Evolutionary conservation across 2,113 vertebrate genomes (phyloP).

Genomic region (Nesogale talazaci): DNA sequence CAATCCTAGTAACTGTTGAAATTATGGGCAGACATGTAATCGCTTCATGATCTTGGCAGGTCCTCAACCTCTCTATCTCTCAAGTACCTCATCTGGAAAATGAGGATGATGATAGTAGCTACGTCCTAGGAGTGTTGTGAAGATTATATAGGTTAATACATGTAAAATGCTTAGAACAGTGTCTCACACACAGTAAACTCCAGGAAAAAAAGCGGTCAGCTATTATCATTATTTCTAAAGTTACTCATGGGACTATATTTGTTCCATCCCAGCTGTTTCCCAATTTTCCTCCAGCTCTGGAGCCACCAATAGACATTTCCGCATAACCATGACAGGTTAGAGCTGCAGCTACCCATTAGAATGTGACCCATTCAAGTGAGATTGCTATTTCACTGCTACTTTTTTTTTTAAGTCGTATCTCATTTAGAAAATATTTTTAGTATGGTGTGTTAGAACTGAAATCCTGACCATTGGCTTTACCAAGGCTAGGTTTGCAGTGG

Average conservation of each 20-base stretch:
- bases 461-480: too few relatives aligned
- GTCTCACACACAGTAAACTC: neutral
- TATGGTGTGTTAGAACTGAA: neutral
- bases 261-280: neutral
- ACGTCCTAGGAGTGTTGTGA: neutral
- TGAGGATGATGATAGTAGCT: neutral
- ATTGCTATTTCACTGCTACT: neutral
- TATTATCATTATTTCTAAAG: too few relatives aligned
- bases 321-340: too few relatives aligned
- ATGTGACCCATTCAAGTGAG: neutral
- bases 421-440: neutral
- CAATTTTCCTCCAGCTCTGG: too few relatives aligned
- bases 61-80: neutral
- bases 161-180: neutral
- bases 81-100: neutral
- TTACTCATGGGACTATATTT: neutral
- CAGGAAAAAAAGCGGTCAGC: neutral
- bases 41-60: neutral
- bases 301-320: too few relatives aligned
- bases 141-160: neutral
- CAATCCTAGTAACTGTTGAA: neutral
- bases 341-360: neutral
- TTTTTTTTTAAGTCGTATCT: neutral
- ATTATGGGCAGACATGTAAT: neutral
- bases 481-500: too few relatives aligned